Evolutionary conservation across 2,797 vertebrate genomes (phyloP), one percentile per base, ranked within the genome.

Genomic region (Hyperoplus lanceolatus): DNA sequence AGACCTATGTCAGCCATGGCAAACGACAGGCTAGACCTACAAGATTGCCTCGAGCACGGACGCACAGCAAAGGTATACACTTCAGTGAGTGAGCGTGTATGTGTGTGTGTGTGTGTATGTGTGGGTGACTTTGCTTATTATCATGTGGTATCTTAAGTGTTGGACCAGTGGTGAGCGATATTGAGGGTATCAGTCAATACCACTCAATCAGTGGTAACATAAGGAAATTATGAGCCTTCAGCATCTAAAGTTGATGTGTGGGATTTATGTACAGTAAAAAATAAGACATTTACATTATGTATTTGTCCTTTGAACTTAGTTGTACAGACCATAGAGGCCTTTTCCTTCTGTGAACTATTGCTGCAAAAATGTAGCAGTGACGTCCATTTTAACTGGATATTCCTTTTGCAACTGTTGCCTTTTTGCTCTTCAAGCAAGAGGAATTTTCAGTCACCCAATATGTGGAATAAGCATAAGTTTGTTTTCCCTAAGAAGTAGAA

Each of bases 41-140:
- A 97, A 80, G 96, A 97, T 84, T 97, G 97, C 90, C 92, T 97
- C 61, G 97, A 97, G 79, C 97, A 97, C 67, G 96, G 95, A 63
- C 96, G 97, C 80, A 96, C 95, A 84, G 97, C 97, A 45, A 98
- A 97, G 97, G 97, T 97, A 93, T 89, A 89, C 92, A 41, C 11
- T 0, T 43, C 53, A 68, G 39, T 70, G 21, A 57, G 63, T 55
- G 5, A 50, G 45, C 45, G 55, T 73, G 64, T 57, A 60, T 48
- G 61, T 72, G 46, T 66, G 39, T 53, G 46, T 70, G 29, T 73
- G 43, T 74, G 12, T 62, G 9, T 70, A 46, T 70, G 55, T 53
- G 60, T 63, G 62, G 65, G 16, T 64, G 61, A 48, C 2, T 54
- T 50, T 36, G 53, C 53, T 58, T 53, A 42, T 63, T 7, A 55